These are phyloP conservation scores for Limnephilus lunatus DNA, from an alignment of 2,888 invertebrate genomes.

Conservation along the genomic window DNA sequence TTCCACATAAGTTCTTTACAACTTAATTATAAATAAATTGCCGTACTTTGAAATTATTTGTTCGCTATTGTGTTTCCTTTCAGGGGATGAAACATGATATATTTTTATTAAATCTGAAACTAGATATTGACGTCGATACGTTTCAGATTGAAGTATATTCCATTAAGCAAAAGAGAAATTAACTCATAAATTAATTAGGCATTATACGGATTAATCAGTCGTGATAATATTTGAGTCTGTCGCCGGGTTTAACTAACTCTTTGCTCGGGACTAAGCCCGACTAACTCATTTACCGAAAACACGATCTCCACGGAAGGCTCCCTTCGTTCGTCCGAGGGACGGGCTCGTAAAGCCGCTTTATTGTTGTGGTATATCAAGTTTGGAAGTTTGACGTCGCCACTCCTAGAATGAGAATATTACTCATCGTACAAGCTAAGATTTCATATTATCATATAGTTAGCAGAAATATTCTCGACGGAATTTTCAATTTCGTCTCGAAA, in stretches of 20 bases:
- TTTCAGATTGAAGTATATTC: background rate
- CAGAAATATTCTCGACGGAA: background rate
- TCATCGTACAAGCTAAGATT: slow-evolving; percentile 14
- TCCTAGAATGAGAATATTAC: background rate
- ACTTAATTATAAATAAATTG: too few species aligned
- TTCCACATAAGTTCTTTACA: too few species aligned
- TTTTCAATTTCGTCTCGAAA: background rate
- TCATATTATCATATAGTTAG: background rate
- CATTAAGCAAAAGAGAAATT: background rate
- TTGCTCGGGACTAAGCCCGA: slow-evolving; percentile 6
- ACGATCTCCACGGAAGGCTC: slow-evolving; percentile 1
- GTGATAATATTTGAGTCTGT: background rate
- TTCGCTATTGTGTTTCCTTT: too few species aligned
- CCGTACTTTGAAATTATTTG: too few species aligned
- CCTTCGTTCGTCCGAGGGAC: slow-evolving; percentile 18
- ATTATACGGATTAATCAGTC: background rate
- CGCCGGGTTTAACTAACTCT: background rate
- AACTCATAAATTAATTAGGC: background rate
- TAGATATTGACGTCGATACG: background rate
- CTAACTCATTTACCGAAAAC: slow-evolving; percentile 44
- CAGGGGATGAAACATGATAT: too few species aligned
- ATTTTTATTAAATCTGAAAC: too few species aligned
- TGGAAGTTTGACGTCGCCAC: slow-evolving; percentile 38
- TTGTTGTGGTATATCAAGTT: slow-evolving; percentile 52
- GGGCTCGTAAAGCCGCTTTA: slow-evolving; percentile 46